Base-by-base conservation (phyloP, 1,140 invertebrate species). In the Reticulitermes speratus region DNA sequence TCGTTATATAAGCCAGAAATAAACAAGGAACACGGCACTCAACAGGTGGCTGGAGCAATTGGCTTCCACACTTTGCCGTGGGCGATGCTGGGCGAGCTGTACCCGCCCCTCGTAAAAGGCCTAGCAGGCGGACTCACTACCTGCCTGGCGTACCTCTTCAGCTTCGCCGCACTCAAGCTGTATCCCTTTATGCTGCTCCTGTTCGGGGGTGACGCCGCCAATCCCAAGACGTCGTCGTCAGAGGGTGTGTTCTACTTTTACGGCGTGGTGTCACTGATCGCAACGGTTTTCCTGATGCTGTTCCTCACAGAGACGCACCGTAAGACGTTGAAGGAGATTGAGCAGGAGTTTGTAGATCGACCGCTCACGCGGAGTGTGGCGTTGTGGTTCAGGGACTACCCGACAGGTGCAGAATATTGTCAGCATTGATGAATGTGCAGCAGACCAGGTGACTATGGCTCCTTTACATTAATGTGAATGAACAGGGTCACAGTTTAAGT, bases 291-390 rank as follows among this genome's bases (percentile, higher is more conserved):
- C 88, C 91, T 96, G 0, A 89, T 92, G 6, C 89, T 94, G 11
- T 93, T 94, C 23, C 89, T 98, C 9, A 97, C 97, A 0, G 97
- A 98, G 90, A 98, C 97, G 0, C 96, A 95, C 87, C 95, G 96
- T 0, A 95, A 95, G 88, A 94, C 65, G 0, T n/a, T 75, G 23
- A 75, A 86, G 45, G 30, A 84, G 45, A 55, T 84, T 21, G 83
- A 84, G 11, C 44, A 44, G n/a, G 83, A 44, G 83, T 84, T 84
- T 25, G 11, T n/a, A 9, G 19, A 8, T 19, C 38, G 82, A 23
- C 82, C 82, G 21, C n/a, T 83, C n/a, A 65, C 59, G 1, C 12
- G 59, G 59, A 3, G 59, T 23, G 21, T 23, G 21, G 21, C 21
- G 25, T 8, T 23, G 21, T 75, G 65, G 65, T 11, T 9, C 25